These are phyloP conservation scores for Plecotus auritus DNA, from an alignment of 2,113 vertebrate genomes.

Conservation along the genomic window DNA sequence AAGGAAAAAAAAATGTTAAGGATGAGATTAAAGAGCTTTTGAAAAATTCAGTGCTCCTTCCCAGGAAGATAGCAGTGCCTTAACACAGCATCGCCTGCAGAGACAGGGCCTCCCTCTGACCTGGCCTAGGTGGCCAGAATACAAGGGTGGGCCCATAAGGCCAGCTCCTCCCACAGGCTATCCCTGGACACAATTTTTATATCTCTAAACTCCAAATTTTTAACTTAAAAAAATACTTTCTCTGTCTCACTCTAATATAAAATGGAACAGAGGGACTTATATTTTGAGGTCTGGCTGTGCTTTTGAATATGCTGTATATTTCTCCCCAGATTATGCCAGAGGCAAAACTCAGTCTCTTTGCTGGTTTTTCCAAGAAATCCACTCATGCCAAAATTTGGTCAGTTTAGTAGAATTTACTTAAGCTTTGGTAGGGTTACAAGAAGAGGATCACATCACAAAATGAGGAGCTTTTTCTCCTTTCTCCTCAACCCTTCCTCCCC, in stretches of 20 bases:
- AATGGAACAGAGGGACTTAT: background rate
- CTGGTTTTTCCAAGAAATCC: conserved; percentile 41
- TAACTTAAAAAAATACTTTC: background rate
- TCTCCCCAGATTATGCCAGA: background rate
- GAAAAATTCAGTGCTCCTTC: background rate
- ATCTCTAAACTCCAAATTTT: background rate
- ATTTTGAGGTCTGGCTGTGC: conserved; percentile 13
- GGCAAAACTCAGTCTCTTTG: background rate
- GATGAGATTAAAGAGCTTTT: background rate
- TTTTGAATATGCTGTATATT: background rate
- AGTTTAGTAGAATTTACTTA: background rate
- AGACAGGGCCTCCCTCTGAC: background rate
- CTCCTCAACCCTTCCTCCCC: background rate
- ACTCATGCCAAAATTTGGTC: background rate
- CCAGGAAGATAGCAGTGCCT: background rate
- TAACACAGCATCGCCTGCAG: background rate
- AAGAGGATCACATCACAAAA: background rate
- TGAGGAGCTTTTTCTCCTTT: background rate
- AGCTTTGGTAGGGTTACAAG: background rate
- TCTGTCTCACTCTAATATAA: background rate
- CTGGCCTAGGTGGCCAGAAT: background rate
- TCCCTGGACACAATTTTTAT: background rate
- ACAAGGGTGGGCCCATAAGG: background rate
- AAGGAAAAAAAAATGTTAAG: background rate
- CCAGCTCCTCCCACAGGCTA: background rate